These are phyloP conservation scores for Etheostoma perlongum DNA, from an alignment of 2,797 vertebrate species.

Conservation along the genomic window DNA sequence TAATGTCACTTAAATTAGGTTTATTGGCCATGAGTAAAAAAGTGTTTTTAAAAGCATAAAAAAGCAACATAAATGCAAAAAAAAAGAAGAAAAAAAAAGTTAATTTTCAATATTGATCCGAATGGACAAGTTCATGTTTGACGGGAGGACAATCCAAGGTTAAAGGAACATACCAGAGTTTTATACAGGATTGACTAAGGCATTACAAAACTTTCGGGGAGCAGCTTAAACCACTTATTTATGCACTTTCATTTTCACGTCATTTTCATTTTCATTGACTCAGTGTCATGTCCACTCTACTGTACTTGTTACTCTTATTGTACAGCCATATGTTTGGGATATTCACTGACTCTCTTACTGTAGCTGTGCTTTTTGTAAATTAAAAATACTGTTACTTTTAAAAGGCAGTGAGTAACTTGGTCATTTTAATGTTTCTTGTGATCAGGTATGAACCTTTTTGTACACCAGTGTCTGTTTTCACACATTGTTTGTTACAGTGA, in stretches of 20 bases:
- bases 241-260: constrained; percentile 30
- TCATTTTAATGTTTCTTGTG: constrained; percentile 25
- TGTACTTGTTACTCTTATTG: constrained; percentile 29
- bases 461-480: background rate
- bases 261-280: background rate
- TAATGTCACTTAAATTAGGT: no score
- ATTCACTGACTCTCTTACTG: constrained; percentile 9
- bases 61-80: no score
- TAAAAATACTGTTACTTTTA: constrained; percentile 49
- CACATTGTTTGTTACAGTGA: background rate
- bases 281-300: background rate
- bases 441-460: background rate
- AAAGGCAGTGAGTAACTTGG: constrained; percentile 4
- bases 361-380: constrained; percentile 43
- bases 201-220: constrained; percentile 24
- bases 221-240: constrained; percentile 41
- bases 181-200: constrained; percentile 5
- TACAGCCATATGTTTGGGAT: constrained; percentile 16
- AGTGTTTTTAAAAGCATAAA: no score
- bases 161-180: constrained; percentile 6
- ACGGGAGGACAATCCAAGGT: no score
- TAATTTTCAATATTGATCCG: no score
- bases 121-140: no score
- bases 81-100: no score
- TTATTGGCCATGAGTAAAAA: no score